Base-by-base conservation (phyloP, 2,888 invertebrate species). In the Trissoscelio sp. region DNA sequence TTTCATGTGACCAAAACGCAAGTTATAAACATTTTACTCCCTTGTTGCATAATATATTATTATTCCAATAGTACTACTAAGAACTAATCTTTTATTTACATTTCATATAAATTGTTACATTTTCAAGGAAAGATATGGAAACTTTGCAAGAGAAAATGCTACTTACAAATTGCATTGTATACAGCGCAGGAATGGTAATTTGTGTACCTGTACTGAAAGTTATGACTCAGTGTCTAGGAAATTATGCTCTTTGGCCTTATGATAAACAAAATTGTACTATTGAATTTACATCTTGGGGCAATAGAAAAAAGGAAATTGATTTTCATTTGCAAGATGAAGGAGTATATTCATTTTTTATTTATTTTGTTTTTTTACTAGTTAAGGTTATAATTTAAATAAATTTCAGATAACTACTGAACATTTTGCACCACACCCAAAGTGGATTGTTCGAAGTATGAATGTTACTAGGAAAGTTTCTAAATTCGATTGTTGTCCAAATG, bases 1-100 rank as follows among this genome's bases (percentile, higher is more conserved):
- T 92, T 97, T 87, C 94, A 96, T 0, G 90, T 96, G 12, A 96
- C 95, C 86, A 96, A 96, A 86, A 93, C 94, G 94, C 93, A 90
- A 91, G 90, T 67, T 18, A 20, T 22, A 16, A 6, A 28, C 2
- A 34, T 44, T n/a, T n/a, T n/a, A n/a, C n/a, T n/a, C n/a, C n/a
- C n/a, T 6, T 4, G 6, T 24, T 24, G 3, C 3, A 24, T 4
- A 24, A 24, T 4, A 24, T 4, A 3, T 4, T n/a, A n/a, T n/a
- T n/a, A n/a, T n/a, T n/a, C n/a, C n/a, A n/a, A n/a, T n/a, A n/a
- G n/a, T n/a, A n/a, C n/a, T n/a, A n/a, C n/a, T n/a, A n/a, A n/a
- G n/a, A n/a, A n/a, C n/a, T n/a, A n/a, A n/a, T n/a, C n/a, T n/a
- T 51, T 4, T n/a, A n/a, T 3, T 37, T n/a, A n/a, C n/a, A n/a